Base-by-base conservation (phyloP, 2,113 vertebrate species). In the Chamaea fasciata region DNA sequence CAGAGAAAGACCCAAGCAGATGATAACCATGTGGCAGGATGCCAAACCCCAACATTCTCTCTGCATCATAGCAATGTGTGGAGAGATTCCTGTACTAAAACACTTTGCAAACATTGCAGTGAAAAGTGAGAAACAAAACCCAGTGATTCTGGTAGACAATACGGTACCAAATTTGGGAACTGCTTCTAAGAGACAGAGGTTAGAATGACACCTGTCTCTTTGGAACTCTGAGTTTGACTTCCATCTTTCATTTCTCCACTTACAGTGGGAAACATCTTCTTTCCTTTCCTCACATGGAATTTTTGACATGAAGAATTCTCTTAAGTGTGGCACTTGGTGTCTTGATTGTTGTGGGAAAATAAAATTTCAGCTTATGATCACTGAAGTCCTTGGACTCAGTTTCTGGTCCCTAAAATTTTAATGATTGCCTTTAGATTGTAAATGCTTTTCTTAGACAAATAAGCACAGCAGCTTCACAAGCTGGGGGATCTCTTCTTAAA, bases 361-460 rank as follows among this genome's bases (percentile, higher is more conserved):
- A 97, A 96, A 95, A 71, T 53, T 94, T 95, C 49, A 15, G 53
- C 30, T 96, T 67, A 57, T 84, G 78, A 90, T 97, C 91, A 96
- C 89, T 96, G 65, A 97, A 91, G 39, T 96, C 82, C 80, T 95
- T 96, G 76, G 65, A 90, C 81, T 95, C 3, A 75, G 90, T 96
- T 96, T 94, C 92, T 90, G 23, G 68, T 82, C 82, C 70, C 92
- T 93, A 95, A 86, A 90, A 96, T 97, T 96, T 95, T 95, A 95
- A 93, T 96, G 76, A 96, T 71, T 74, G 26, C 16, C 82, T 97
- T 95, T 94, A 85, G 71, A 94, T 97, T 95, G 79, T 52, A 95
- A 82, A 56, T 85, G 55, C 28, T 83, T 96, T 97, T 97, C 95
- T 96, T 88, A 96, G 91, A 92, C 90, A 95, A 97, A 97, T 89